phyloP scores from a whole-genome alignment of 1,140 invertebrate genomes.

The Cotesia glomerata region DNA sequence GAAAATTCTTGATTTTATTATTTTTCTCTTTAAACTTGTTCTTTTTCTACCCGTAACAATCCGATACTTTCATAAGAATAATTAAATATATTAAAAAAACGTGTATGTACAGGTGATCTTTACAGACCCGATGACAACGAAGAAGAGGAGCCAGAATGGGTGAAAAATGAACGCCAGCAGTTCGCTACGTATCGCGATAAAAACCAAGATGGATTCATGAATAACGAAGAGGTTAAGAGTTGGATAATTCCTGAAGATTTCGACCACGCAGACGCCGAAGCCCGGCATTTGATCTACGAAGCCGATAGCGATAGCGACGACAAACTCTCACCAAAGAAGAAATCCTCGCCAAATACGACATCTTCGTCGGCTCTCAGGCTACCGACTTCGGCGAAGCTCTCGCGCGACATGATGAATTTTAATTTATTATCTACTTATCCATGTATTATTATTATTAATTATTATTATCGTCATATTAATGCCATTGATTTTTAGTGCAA shows the following conservation, averaged over 20 bases:
- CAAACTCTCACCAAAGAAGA: slow-evolving; percentile 89
- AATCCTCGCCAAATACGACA: slow-evolving; percentile 93
- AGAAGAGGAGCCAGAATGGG: slow-evolving; percentile 94
- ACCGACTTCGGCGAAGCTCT: slow-evolving; percentile 98
- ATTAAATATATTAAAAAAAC: neutral
- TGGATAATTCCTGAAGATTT: slow-evolving; percentile 98
- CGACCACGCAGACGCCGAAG: slow-evolving; percentile 95
- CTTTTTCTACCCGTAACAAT: no score
- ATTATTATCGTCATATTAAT: no score
- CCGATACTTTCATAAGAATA: no score
- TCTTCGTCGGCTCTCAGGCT: slow-evolving; percentile 98
- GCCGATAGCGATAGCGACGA: slow-evolving; percentile 91
- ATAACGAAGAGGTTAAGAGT: slow-evolving; percentile 83
- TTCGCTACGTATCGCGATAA: slow-evolving; percentile 85
- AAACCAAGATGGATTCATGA: slow-evolving; percentile 88
- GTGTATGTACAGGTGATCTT: slow-evolving; percentile 75
- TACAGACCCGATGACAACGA: slow-evolving; percentile 68
- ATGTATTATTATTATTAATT: neutral
- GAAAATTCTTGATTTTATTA: no score
- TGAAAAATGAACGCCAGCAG: slow-evolving; percentile 91
- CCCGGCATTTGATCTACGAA: slow-evolving; percentile 93
- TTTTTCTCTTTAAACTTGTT: no score
- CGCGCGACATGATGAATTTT: slow-evolving; percentile 93
- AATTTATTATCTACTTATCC: slow-evolving; percentile 39
- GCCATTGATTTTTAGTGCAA: no score